Percentiles rank a stretch among this genome's conserved stretches.
phyloP scores from a whole-genome alignment of 2,113 vertebrate genomes.

The Pithys albifrons region DNA sequence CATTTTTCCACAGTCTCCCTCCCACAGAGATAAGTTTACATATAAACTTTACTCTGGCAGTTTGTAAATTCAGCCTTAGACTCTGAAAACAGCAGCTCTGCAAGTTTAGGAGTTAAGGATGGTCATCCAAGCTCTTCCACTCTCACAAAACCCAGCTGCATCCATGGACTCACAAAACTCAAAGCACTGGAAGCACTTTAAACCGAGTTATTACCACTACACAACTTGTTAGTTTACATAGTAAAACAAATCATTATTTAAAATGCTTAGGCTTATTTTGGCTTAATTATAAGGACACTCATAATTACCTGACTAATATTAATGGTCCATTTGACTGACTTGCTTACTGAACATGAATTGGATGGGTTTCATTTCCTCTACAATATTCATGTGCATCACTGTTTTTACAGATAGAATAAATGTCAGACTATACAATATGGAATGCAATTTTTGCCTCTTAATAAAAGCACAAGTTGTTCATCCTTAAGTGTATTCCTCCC shows the following conservation, averaged over 20 bases:
- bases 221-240: neutral
- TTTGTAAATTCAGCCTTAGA: neutral
- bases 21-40: neutral
- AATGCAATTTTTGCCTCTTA: neutral
- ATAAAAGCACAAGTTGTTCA: neutral
- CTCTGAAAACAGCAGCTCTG: neutral
- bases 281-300: neutral
- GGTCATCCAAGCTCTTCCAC: neutral
- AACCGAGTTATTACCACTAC: neutral
- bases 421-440: neutral
- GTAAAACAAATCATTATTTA: neutral
- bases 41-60: neutral
- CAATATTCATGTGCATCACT: neutral
- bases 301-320: slow-evolving; percentile 24
- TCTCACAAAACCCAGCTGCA: neutral
- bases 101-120: neutral
- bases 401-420: neutral
- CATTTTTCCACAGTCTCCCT: neutral
- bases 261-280: neutral
- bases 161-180: neutral
- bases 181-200: neutral
- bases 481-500: neutral
- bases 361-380: neutral
- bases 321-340: neutral
- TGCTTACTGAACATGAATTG: neutral